phyloP scores from a whole-genome alignment of 35 echinoderm and acorn worm genomes.

The Apostichopus japonicus region DNA sequence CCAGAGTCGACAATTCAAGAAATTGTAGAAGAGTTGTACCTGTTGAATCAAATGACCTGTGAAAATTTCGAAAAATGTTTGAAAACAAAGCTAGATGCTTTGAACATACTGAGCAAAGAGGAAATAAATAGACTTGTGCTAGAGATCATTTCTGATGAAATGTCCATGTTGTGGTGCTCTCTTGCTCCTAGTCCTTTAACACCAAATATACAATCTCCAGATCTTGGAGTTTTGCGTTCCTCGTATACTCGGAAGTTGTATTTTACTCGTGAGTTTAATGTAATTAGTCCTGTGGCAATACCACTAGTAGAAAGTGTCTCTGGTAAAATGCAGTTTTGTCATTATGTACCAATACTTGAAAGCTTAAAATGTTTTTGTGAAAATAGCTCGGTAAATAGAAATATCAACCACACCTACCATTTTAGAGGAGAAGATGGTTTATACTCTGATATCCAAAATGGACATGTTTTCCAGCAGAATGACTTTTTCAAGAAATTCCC shows the following conservation, averaged over 20 bases:
- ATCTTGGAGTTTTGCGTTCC: too few species aligned
- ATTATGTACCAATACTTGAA: background rate
- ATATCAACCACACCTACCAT: background rate
- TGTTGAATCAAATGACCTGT: background rate
- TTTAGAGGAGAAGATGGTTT: background rate
- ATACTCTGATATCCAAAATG: constrained; percentile 15
- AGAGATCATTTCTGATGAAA: too few species aligned
- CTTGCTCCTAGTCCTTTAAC: background rate
- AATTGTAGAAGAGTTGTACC: constrained; percentile 25
- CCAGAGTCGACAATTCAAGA: constrained; percentile 43
- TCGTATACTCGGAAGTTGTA: too few species aligned
- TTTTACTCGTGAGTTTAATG: too few species aligned
- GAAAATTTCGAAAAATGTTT: background rate
- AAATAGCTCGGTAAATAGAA: background rate
- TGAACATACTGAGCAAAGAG: background rate
- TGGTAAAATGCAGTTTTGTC: background rate
- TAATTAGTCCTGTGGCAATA: background rate
- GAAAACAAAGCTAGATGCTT: background rate
- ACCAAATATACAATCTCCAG: background rate
- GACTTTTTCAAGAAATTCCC: background rate
- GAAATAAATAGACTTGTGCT: background rate
- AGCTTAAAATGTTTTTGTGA: constrained; percentile 3
- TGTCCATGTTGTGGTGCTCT: background rate
- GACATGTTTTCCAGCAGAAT: background rate
- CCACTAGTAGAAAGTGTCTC: background rate